A percentile compares a stretch with the other conserved stretches of the same genome.
Conservation (phyloP, 2,888 invertebrate genomes). For the Microctonus brassicae region DNA sequence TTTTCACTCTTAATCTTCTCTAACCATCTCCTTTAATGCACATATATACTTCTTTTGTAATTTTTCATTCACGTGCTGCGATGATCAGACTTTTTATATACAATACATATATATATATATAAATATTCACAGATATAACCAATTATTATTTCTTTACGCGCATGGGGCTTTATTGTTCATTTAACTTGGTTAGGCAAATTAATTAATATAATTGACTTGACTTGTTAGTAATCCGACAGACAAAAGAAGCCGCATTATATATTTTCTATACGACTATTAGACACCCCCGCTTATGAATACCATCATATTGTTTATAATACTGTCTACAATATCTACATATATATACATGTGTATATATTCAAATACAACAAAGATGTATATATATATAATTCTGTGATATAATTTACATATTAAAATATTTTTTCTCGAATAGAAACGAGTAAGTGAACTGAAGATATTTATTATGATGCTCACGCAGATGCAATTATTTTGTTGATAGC, state of each 20-base stretch:
- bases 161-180: slow-evolving; percentile 53
- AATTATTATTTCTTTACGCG: slow-evolving; percentile 21
- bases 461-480: slow-evolving; percentile 33
- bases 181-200: slow-evolving; percentile 63
- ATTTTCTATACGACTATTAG: slow-evolving; percentile 25
- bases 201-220: slow-evolving; percentile 66
- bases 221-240: slow-evolving; percentile 57
- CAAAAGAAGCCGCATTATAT: slow-evolving; percentile 41
- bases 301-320: not conserved
- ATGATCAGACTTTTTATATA: slow-evolving; percentile 16
- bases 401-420: too few species aligned
- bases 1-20: not conserved
- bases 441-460: slow-evolving; percentile 10
- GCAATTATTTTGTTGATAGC: slow-evolving; percentile 39
- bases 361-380: too few species aligned
- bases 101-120: not conserved
- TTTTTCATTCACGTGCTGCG: slow-evolving; percentile 5
- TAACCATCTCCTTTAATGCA: slow-evolving; percentile 20
- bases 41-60: slow-evolving; percentile 33
- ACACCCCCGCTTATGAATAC: slow-evolving; percentile 17
- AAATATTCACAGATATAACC: not conserved
- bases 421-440: slow-evolving; percentile 3
- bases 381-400: too few species aligned
- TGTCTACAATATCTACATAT: not conserved
- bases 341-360: not conserved